Conservation (phyloP, 2,797 vertebrate species). For the Buphagus erythrorhynchus region DNA sequence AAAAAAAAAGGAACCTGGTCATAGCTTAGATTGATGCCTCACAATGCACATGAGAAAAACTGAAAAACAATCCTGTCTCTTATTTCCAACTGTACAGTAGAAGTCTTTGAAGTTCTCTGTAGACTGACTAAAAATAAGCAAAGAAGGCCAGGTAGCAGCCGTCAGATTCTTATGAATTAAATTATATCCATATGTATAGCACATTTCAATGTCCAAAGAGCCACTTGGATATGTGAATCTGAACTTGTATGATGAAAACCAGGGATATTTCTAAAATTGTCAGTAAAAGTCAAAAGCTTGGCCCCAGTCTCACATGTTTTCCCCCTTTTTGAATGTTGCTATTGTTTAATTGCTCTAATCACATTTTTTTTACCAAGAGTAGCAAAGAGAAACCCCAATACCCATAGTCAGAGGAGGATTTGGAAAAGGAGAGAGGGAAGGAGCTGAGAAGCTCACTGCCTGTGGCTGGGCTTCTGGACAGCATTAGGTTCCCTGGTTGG, state of each 20-base stretch:
- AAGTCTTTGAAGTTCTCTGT: neutral
- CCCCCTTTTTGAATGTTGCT: neutral
- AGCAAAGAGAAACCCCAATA: neutral
- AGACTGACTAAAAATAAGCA: neutral
- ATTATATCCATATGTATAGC: neutral
- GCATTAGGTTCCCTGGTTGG: neutral
- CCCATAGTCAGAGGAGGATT: neutral
- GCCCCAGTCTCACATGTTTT: neutral
- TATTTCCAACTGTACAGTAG: neutral
- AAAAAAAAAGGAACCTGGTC: neutral
- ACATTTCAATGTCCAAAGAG: neutral
- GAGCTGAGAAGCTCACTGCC: neutral
- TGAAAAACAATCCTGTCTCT: neutral
- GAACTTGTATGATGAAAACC: neutral
- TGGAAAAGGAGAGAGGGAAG: neutral
- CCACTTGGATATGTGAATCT: neutral
- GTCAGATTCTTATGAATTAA: neutral
- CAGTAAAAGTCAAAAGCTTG: neutral
- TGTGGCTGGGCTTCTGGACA: neutral
- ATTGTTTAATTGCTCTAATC: neutral
- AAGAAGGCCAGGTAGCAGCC: neutral
- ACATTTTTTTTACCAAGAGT: neutral
- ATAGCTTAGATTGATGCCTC: neutral
- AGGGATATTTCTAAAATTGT: neutral
- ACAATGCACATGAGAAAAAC: neutral